Evolutionary conservation across 2,113 vertebrate species (phyloP).

Genomic region (Ciconia maguari): DNA sequence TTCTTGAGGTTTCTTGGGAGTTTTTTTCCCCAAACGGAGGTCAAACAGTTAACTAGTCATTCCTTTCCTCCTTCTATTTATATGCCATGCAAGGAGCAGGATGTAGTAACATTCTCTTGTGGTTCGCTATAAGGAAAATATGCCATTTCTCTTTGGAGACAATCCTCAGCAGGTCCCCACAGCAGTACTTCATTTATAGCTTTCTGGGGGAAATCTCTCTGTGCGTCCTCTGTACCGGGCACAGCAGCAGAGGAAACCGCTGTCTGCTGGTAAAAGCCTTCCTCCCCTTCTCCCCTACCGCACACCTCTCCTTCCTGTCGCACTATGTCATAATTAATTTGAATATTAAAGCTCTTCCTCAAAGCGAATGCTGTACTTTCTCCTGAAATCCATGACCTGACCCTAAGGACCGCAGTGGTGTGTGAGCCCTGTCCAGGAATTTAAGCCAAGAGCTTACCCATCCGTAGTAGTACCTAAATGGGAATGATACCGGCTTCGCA

Average conservation of each 20-base stretch:
- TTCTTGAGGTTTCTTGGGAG: conserved; percentile 14
- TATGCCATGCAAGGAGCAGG: neutral
- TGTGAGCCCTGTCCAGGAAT: neutral
- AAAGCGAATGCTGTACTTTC: neutral
- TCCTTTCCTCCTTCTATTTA: conserved; percentile 14
- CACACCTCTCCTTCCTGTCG: neutral
- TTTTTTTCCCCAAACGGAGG: neutral
- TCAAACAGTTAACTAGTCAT: conserved; percentile 35
- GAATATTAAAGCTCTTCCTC: neutral
- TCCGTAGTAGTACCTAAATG: accelerated
- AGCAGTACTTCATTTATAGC: neutral
- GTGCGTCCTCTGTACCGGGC: neutral
- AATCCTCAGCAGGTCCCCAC: neutral
- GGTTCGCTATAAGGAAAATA: conserved; percentile 39
- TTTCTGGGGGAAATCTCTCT: neutral
- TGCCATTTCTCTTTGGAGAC: conserved; percentile 40
- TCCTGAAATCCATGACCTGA: neutral
- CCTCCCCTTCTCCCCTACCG: neutral
- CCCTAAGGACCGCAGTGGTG: neutral
- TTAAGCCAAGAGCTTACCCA: neutral
- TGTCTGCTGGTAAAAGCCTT: neutral
- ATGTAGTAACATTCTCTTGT: conserved; percentile 37
- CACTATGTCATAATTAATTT: neutral
- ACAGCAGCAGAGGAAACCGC: neutral
- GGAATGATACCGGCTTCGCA: neutral